phyloP scores from a whole-genome alignment of 2,888 invertebrate species.

The Caenorhabditis sp. region DNA sequence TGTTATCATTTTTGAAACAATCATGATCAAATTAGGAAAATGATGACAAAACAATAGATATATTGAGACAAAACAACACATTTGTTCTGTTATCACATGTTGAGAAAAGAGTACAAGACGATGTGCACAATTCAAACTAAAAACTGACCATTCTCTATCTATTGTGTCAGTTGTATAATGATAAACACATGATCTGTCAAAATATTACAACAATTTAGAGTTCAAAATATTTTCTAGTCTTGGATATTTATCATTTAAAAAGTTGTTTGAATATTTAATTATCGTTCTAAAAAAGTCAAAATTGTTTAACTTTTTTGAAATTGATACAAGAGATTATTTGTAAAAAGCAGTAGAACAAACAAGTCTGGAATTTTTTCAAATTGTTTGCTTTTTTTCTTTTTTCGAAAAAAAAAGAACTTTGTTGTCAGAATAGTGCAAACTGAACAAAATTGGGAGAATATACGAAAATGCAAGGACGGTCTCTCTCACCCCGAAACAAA shows the following conservation, averaged over 20 bases:
- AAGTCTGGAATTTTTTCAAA: not conserved
- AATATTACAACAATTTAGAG: slow-evolving; percentile 6
- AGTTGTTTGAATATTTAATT: too few species aligned
- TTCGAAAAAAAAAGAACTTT: not conserved
- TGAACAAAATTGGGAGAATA: not conserved
- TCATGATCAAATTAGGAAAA: not conserved
- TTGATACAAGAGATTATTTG: not conserved
- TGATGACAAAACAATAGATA: not conserved
- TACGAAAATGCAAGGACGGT: not conserved
- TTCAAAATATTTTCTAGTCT: too few species aligned
- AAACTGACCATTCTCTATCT: not conserved
- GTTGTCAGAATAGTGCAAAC: not conserved
- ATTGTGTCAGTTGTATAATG: not conserved
- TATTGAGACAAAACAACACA: not conserved
- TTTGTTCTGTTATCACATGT: not conserved
- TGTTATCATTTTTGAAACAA: too few species aligned
- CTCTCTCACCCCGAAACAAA: not conserved
- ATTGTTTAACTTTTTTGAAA: not conserved
- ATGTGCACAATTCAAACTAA: not conserved
- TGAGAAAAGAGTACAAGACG: not conserved
- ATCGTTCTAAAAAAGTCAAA: not conserved
- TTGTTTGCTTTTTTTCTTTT: not conserved
- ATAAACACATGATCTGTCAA: not conserved
- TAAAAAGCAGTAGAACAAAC: not conserved
- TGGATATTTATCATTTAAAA: too few species aligned